Evolutionary conservation across 2,888 invertebrate species (phyloP).

Genomic region (Polylopha cassiicola): DNA sequence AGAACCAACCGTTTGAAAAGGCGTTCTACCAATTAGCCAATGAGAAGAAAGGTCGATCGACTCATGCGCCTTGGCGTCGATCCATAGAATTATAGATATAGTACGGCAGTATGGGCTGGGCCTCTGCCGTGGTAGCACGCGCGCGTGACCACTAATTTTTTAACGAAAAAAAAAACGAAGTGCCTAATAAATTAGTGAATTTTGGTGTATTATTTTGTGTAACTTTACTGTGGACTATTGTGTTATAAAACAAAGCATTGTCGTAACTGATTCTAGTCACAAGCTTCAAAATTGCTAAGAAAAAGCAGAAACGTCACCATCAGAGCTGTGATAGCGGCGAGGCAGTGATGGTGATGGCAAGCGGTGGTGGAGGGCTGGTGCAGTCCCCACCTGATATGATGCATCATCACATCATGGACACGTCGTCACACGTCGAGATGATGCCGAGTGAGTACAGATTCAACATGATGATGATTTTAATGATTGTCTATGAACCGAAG

Average conservation of each 20-base stretch:
- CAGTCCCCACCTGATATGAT: slow-evolving; percentile 76
- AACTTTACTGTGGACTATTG: slow-evolving; percentile 15
- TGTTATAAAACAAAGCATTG: slow-evolving; percentile 3
- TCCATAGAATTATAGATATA: slow-evolving; percentile 72
- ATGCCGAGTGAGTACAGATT: slow-evolving; percentile 64
- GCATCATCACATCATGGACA: slow-evolving; percentile 73
- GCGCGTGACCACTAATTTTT: slow-evolving; percentile 39
- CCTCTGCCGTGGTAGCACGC: slow-evolving; percentile 59
- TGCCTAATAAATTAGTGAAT: slow-evolving; percentile 57
- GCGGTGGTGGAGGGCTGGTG: slow-evolving; percentile 71
- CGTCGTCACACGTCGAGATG: slow-evolving; percentile 71
- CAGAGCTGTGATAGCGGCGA: slow-evolving; percentile 34
- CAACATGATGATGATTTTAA: not conserved
- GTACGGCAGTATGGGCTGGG: slow-evolving; percentile 73
- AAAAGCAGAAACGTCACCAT: slow-evolving; percentile 34
- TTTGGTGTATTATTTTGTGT: slow-evolving; percentile 48
- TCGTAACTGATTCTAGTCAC: no score
- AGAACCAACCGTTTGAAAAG: slow-evolving; percentile 42
- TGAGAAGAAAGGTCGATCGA: slow-evolving; percentile 43
- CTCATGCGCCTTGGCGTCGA: slow-evolving; percentile 71
- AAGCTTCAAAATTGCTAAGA: slow-evolving; percentile 21
- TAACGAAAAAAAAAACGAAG: slow-evolving; percentile 57
- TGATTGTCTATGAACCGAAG: slow-evolving; percentile 4
- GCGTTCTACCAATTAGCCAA: slow-evolving; percentile 61
- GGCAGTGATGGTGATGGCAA: slow-evolving; percentile 74